Percentiles rank a stretch among this genome's conserved stretches.
phyloP scores from a whole-genome alignment of 2,888 invertebrate genomes.

The Pheosia tremula region DNA sequence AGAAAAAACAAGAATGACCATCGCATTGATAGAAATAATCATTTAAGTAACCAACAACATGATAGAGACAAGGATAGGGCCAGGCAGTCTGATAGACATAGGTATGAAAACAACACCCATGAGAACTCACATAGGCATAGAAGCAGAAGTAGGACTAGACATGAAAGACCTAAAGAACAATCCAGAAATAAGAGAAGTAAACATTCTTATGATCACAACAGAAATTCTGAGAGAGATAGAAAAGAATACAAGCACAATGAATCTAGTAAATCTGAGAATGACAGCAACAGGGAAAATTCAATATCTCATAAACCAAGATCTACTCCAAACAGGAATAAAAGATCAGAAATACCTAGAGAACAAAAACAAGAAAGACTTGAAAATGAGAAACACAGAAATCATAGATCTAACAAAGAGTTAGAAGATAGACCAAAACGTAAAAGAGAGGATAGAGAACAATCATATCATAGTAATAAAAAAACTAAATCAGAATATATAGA shows the following conservation, averaged over 20 bases:
- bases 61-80: conserved; percentile 42
- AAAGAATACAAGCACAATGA: conserved; percentile 16
- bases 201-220: conserved; percentile 17
- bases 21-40: conserved; percentile 34
- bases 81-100: conserved; percentile 28
- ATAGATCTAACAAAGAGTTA: conserved; percentile 15
- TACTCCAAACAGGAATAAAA: conserved; percentile 23
- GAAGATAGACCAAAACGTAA: conserved; percentile 24
- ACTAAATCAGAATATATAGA: conserved; percentile 22
- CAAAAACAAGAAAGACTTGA: conserved; percentile 14
- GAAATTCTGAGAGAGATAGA: conserved; percentile 20
- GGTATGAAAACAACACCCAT: conserved; percentile 39
- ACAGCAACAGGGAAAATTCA: conserved; percentile 20
- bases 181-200: conserved; percentile 18
- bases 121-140: conserved; percentile 60
- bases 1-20: conserved; percentile 35
- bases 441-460: conserved; percentile 24
- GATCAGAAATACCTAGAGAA: conserved; percentile 15
- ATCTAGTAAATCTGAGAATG: conserved; percentile 14
- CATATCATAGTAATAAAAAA: conserved; percentile 18
- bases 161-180: conserved; percentile 29
- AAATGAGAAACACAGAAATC: conserved; percentile 5
- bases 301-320: conserved; percentile 17
- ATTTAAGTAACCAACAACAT: conserved; percentile 49
- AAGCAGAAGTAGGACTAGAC: conserved; percentile 43